Evolutionary conservation across 2,888 invertebrate genomes (phyloP), one percentile per base, ranked within the genome.

Genomic region (Cataglyphis albicans): DNA sequence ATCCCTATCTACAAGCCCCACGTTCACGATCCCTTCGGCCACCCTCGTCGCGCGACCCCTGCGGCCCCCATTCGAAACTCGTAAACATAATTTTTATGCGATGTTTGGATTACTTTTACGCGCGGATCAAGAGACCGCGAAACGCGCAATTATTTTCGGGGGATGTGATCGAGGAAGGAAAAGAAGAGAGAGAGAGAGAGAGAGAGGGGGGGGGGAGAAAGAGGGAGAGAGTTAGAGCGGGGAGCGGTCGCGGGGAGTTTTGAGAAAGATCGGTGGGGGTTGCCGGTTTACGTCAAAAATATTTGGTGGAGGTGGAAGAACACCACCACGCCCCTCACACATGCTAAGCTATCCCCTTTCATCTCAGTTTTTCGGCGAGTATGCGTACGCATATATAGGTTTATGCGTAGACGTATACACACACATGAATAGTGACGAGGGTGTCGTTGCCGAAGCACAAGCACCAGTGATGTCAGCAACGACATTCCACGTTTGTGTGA

Each of bases 41-140:
- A 65, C 83, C 81, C 82, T 72, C 35, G 38, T 29, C 68, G 73
- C 25, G 25, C 84, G 83, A 83, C 89, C 89, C 89, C 63, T 85
- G 76, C 67, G 81, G 59, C 18, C 57, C 84, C 92, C 90, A 93
- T 94, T 94, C 86, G 90, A 93, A 93, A 92, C 93, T 93, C 94
- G 93, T 94, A 94, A 94, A 94, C 92, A 93, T 94, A 93, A 94
- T 94, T 94, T 93, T 93, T 93, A 94, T 92, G 92, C 91, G 91
- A 91, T 92, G 92, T 93, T 94, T 93, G 93, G 93, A 93, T 93
- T 92, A 92, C 93, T 93, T 92, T 90, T 91, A 90, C 91, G 91
- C 92, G 90, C 91, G 90, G 92, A 93, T 93, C 91, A 91, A 91
- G 93, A 92, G 92, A 93, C 93, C 94, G 91, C 93, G 92, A 94